Conservation (phyloP, 2,888 invertebrate genomes). For the Chloromyia formosa region DNA sequence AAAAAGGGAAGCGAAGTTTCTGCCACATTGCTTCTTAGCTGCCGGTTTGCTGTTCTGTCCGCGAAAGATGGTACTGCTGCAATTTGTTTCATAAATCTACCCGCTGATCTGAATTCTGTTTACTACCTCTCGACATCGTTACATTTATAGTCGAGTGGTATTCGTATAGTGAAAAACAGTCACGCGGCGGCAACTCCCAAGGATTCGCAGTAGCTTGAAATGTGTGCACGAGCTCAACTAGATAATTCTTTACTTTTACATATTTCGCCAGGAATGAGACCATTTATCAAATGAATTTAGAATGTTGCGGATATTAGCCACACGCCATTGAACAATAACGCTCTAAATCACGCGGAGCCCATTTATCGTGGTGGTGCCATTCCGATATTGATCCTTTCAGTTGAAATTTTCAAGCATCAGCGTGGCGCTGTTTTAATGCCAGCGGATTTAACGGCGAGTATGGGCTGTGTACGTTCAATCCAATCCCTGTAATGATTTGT, state of each 20-base stretch:
- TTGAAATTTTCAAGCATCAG: too few relatives aligned
- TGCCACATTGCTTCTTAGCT: too few relatives aligned
- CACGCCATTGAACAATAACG: slow-evolving; percentile 8
- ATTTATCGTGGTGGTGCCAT: neutral
- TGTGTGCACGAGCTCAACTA: neutral
- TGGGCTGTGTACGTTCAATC: too few relatives aligned
- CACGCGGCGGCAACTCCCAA: neutral
- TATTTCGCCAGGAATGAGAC: neutral
- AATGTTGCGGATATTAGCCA: slow-evolving; percentile 8
- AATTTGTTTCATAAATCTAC: slow-evolving; percentile 32
- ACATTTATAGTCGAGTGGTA: neutral
- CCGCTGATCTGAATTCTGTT: slow-evolving; percentile 30
- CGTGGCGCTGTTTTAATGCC: too few relatives aligned
- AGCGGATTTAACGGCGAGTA: too few relatives aligned
- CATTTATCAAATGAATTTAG: slow-evolving; percentile 13
- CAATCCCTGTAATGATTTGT: too few relatives aligned
- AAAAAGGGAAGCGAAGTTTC: too few relatives aligned
- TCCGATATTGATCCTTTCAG: neutral
- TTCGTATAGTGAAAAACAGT: slow-evolving; percentile 3
- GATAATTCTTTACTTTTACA: neutral
- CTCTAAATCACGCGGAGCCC: slow-evolving; percentile 1
- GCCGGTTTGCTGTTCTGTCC: too few relatives aligned
- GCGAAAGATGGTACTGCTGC: neutral
- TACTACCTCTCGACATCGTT: neutral
- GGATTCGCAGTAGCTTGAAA: neutral